Evolutionary conservation across 2,888 invertebrate species (phyloP).

Genomic region (Pyrrhia umbra): DNA sequence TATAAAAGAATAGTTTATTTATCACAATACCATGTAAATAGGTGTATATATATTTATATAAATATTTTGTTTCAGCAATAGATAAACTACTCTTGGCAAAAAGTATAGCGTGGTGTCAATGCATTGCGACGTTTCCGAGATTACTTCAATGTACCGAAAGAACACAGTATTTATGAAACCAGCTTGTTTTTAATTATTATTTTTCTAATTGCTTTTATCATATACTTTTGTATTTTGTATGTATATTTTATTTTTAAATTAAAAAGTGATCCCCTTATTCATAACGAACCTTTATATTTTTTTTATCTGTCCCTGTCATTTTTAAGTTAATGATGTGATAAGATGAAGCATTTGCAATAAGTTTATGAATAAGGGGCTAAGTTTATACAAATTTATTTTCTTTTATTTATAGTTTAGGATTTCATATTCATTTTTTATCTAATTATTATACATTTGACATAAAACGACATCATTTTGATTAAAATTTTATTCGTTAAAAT

Average conservation of each 20-base stretch:
- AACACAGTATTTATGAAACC: constrained; percentile 78
- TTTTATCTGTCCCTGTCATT: not conserved
- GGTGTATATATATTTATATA: constrained; percentile 8
- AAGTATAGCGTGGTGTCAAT: constrained; percentile 52
- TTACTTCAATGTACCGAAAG: constrained; percentile 63
- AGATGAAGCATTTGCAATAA: constrained; percentile 7
- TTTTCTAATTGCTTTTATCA: constrained; percentile 38
- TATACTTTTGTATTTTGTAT: constrained; percentile 33
- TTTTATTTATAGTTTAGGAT: constrained; percentile 46
- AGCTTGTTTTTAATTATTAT: constrained; percentile 54
- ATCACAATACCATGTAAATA: too few species aligned
- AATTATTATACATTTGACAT: constrained; percentile 27
- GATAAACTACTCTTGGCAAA: not conserved
- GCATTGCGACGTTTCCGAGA: constrained; percentile 22
- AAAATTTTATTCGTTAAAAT: constrained; percentile 89
- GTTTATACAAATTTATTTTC: constrained; percentile 49
- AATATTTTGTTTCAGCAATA: constrained; percentile 43
- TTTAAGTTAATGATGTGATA: constrained; percentile 5
- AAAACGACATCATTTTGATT: constrained; percentile 73
- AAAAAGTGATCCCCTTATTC: constrained; percentile 50
- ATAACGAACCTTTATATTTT: constrained; percentile 17
- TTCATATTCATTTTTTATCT: not conserved
- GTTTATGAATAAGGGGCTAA: constrained; percentile 49
- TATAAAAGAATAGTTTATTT: too few species aligned
- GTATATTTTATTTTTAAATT: constrained; percentile 58